These are phyloP conservation scores for Phasia obesa DNA, from an alignment of 2,888 invertebrate genomes.

Conservation along the genomic window DNA sequence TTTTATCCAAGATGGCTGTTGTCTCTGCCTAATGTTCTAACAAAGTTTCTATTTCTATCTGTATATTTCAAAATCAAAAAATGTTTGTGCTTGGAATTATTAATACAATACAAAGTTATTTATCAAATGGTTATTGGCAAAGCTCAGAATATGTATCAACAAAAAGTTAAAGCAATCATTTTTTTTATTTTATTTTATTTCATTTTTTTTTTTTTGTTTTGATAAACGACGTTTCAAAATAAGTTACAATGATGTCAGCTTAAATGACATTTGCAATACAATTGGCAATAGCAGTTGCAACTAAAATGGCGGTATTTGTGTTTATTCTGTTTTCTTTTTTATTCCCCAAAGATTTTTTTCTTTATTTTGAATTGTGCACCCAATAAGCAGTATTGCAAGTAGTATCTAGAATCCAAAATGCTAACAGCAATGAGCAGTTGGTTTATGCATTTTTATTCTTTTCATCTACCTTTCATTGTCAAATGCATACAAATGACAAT, in stretches of 20 bases:
- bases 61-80: background rate
- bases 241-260: constrained; percentile 55
- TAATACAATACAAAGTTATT: constrained; percentile 24
- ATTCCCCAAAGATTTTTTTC: constrained; percentile 4
- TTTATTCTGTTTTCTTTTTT: constrained; percentile 34
- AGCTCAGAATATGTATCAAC: constrained; percentile 2
- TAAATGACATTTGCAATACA: constrained; percentile 60
- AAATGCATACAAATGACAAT: constrained; percentile 64
- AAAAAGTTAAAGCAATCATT: constrained; percentile 30
- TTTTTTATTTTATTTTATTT: constrained; percentile 24
- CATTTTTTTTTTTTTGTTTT: constrained; percentile 18
- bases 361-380: constrained; percentile 14
- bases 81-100: constrained; percentile 52
- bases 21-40: background rate
- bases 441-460: constrained; percentile 2
- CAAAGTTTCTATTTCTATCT: constrained; percentile 6
- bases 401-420: constrained; percentile 7
- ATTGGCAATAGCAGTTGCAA: constrained; percentile 52
- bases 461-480: constrained; percentile 54
- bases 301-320: constrained; percentile 48
- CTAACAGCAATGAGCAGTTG: constrained; percentile 4
- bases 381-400: constrained; percentile 9
- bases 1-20: too few species aligned
- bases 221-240: constrained; percentile 50
- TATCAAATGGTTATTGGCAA: constrained; percentile 35